Base-by-base conservation (phyloP, 2,797 vertebrate genomes). In the Cuculus canorus region DNA sequence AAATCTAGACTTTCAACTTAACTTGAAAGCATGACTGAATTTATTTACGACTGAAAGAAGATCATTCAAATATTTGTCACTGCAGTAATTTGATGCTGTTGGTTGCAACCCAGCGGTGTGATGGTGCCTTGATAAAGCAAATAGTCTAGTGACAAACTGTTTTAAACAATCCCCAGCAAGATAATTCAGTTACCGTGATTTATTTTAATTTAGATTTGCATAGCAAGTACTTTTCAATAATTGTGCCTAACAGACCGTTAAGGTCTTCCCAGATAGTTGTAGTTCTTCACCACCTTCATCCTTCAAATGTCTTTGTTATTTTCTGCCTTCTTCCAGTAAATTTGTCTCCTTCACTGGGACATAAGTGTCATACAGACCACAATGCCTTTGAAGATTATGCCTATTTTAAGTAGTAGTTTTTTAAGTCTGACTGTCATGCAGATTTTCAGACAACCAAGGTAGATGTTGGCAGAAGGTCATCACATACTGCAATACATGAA, bases 261-360 rank as follows among this genome's bases (percentile, higher is more conserved):
- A 86, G 87, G 79, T 47, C 93, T 94, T 96, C 95, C 93, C 83
- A 94, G 88, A 87, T 30, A 97, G 90, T 65, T 93, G 90, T 91
- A 95, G 92, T 28, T 73, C 86, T 86, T 96, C 97, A 83, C 93
- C 91, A 97, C 92, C 85, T 95, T 96, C 92, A 93, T 96, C 96
- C 97, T 96, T 97, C 95, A 97, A 88, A 84, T 23, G 64, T 83
- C 90, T 80, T 96, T 64, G 60, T 92, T 96, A 95, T 82, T 92
- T 96, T 93, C 35, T 52, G 39, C 52, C 60, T 39, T 87, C 73
- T 88, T 96, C 82, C 53, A 81, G 77, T 28, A 75, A n/a, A 41
- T 82, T 92, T 82, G 11, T 48, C 52, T 91, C 50, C 63, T 56
- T 48, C 13, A n/a, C 11, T 39, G 61, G 70, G 28, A 80, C 27